phyloP scores from a whole-genome alignment of 2,888 invertebrate genomes.

The Marasmarcha lunaedactyla region DNA sequence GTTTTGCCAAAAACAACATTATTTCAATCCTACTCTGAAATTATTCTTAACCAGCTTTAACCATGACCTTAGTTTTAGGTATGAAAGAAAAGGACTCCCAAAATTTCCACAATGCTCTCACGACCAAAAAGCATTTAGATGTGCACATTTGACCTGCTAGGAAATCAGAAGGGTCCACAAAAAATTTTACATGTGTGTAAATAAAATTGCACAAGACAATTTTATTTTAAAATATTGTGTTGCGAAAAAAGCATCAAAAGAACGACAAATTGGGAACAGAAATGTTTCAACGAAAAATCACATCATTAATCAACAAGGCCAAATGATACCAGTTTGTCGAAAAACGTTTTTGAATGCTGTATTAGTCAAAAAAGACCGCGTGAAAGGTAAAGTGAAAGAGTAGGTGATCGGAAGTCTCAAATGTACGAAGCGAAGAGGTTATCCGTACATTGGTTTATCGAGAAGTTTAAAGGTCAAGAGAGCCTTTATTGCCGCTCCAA shows the following conservation, averaged over 20 bases:
- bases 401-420: conserved; percentile 11
- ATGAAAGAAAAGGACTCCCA: conserved; percentile 6
- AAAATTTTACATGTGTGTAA: conserved; percentile 11
- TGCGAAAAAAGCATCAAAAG: conserved; percentile 11
- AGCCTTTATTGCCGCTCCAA: conserved; percentile 12
- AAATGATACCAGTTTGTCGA: conserved; percentile 3
- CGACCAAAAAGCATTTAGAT: conserved; percentile 15
- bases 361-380: conserved; percentile 9
- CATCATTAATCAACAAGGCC: conserved; percentile 7
- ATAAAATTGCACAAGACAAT: conserved; percentile 13
- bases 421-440: conserved; percentile 11
- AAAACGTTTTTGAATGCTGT: conserved; percentile 9
- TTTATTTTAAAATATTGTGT: conserved; percentile 14
- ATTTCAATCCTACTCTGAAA: too few relatives aligned
- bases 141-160: conserved; percentile 9
- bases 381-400: conserved; percentile 11
- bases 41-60: too few relatives aligned
- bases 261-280: conserved; percentile 12
- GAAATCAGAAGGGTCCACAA: conserved; percentile 15
- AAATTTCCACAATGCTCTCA: conserved; percentile 13
- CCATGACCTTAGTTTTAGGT: conserved; percentile 4
- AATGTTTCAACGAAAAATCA: conserved; percentile 12
- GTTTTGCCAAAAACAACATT: too few relatives aligned
- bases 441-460: conserved; percentile 13
- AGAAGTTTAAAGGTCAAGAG: conserved; percentile 11